Evolutionary conservation across 2,888 invertebrate species (phyloP), one percentile per base, ranked within the genome.

Genomic region (Oscheius sp.): DNA sequence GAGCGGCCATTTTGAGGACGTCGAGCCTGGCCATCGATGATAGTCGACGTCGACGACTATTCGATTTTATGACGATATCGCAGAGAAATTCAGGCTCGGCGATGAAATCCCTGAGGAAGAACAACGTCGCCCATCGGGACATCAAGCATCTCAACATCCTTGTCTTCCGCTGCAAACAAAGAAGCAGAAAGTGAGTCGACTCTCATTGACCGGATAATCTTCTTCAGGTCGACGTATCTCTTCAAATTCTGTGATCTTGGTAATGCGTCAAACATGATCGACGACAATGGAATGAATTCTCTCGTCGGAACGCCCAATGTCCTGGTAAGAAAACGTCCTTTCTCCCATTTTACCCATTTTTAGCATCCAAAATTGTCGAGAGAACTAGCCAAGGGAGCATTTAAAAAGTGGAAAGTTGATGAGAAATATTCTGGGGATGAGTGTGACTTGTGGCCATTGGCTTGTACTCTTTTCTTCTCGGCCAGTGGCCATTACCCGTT

Each of bases 211-310:
- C 16, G 21, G 43, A 61, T 7, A 21, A 58, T 13, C 1, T 9
- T 1, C 21, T 70, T 23, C 41, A 72, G 72, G 41, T 80, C 78
- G 0, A 43, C 23, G 0, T 66, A 72, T 63, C 27, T 77, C 16
- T 80, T 80, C 74, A 80, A 80, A 56, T 46, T 80, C n/a, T 80
- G 80, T 68, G 80, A 80, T 59, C 68, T 80, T 55, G 80, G 80
- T 23, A 72, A 75, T 21, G 61, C 73, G 25, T 76, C 73, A 43
- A 46, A 55, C 16, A 29, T 72, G 1, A 21, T 49, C 6, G 72
- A 73, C 49, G 72, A 35, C 7, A 35, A 58, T 5, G 76, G 74
- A 52, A 78, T 80, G 80, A 74, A 74, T 13, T 75, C 80, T 3
- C 58, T 80, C 12, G 78, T 78, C n/a, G 80, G 80, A 41, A 78